phyloP scores from a whole-genome alignment of 2,888 invertebrate species.

The Thyatira batis region DNA sequence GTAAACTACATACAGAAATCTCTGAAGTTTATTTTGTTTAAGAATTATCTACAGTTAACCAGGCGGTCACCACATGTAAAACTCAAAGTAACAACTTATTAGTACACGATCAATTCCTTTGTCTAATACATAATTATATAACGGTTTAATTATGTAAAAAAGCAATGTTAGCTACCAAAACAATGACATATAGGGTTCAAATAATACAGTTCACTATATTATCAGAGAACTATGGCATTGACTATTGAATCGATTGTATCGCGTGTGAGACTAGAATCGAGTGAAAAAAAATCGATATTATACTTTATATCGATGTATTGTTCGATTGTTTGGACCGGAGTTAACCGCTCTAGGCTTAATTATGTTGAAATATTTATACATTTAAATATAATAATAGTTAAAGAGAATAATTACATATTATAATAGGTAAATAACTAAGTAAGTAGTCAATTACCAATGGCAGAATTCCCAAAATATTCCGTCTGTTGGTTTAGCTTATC shows the following conservation, averaged over 20 bases:
- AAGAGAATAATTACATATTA: too few relatives aligned
- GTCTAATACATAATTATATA: neutral
- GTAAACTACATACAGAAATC: too few relatives aligned
- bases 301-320: constrained; percentile 51
- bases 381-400: constrained; percentile 16
- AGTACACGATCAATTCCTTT: too few relatives aligned
- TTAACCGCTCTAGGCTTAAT: constrained; percentile 9
- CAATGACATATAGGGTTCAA: neutral
- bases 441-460: too few relatives aligned
- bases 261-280: constrained; percentile 32
- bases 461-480: too few relatives aligned
- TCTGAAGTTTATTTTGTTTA: too few relatives aligned
- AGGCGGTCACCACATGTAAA: too few relatives aligned
- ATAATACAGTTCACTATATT: neutral
- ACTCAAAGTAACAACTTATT: neutral
- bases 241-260: constrained; percentile 47
- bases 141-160: neutral
- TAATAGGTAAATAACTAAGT: too few relatives aligned
- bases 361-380: constrained; percentile 18
- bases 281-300: constrained; percentile 46
- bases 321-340: constrained; percentile 43
- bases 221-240: constrained; percentile 39
- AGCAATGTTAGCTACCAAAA: neutral
- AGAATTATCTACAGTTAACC: too few relatives aligned
- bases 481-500: too few relatives aligned